Evolutionary conservation across 2,113 vertebrate species (phyloP).

Genomic region (Bambusicola thoracicus): DNA sequence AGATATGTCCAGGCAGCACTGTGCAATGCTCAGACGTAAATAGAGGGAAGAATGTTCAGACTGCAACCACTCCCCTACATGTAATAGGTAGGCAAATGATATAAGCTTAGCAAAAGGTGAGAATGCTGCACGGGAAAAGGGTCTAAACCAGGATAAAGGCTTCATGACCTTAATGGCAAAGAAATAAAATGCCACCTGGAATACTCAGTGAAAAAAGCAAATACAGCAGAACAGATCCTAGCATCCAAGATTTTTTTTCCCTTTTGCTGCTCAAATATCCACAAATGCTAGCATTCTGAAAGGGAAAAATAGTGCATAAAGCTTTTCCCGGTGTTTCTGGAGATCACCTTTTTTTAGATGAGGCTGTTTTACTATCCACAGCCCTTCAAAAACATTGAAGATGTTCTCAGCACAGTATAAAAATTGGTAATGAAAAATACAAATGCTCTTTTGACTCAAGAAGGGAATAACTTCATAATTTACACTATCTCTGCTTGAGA

Average conservation of each 20-base stretch:
- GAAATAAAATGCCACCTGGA: neutral
- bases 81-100: neutral
- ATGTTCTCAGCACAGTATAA: slow-evolving; percentile 20
- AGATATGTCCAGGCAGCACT: neutral
- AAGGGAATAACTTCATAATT: slow-evolving; percentile 55
- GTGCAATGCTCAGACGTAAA: neutral
- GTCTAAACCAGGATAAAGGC: neutral
- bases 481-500: slow-evolving; percentile 29
- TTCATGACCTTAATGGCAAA: neutral
- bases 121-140: neutral
- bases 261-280: neutral
- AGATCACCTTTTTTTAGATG: neutral
- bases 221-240: neutral
- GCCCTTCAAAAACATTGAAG: neutral
- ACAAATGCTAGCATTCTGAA: neutral
- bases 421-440: slow-evolving; percentile 36
- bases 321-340: neutral
- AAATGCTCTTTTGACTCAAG: slow-evolving; percentile 49
- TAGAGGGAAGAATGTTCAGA: neutral
- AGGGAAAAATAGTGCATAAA: neutral
- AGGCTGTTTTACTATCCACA: neutral
- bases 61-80: neutral
- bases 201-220: neutral
- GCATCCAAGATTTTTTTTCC: neutral
- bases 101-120: neutral